These are phyloP conservation scores for Cryptophagus acutangulus DNA, from an alignment of 2,888 invertebrate genomes.

Conservation along the genomic window DNA sequence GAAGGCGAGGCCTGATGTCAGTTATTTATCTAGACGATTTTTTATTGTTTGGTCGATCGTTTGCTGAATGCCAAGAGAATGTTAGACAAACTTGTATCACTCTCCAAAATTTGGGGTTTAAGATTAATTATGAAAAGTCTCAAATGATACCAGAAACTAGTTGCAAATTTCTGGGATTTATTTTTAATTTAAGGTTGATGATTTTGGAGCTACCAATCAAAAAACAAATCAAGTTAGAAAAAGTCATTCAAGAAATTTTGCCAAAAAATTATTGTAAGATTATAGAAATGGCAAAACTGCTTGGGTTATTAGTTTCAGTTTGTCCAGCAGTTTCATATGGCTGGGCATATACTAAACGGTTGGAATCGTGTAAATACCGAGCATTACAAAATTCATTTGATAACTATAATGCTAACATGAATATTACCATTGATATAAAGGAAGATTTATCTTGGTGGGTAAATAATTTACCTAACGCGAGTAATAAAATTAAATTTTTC, in stretches of 20 bases:
- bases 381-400: constrained; percentile 16
- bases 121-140: constrained; percentile 21
- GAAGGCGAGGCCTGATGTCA: constrained; percentile 18
- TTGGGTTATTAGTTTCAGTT: constrained; percentile 23
- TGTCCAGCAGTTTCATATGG: constrained; percentile 30
- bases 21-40: constrained; percentile 27
- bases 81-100: constrained; percentile 11
- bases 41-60: constrained; percentile 18
- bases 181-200: constrained; percentile 17
- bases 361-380: constrained; percentile 20
- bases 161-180: constrained; percentile 21
- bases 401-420: constrained; percentile 18
- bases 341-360: constrained; percentile 18
- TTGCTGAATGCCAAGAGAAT: constrained; percentile 14
- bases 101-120: constrained; percentile 20
- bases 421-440: constrained; percentile 10
- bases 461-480: no score
- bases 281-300: constrained; percentile 21
- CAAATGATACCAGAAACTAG: constrained; percentile 13
- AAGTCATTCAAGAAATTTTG: constrained; percentile 5
- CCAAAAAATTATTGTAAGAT: constrained; percentile 17
- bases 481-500: constrained; percentile 10
- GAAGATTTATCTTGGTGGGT: constrained; percentile 28
- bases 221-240: constrained; percentile 8
- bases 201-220: constrained; percentile 15